phyloP scores from a whole-genome alignment of 2,113 vertebrate species.

The Scatophagus argus region DNA sequence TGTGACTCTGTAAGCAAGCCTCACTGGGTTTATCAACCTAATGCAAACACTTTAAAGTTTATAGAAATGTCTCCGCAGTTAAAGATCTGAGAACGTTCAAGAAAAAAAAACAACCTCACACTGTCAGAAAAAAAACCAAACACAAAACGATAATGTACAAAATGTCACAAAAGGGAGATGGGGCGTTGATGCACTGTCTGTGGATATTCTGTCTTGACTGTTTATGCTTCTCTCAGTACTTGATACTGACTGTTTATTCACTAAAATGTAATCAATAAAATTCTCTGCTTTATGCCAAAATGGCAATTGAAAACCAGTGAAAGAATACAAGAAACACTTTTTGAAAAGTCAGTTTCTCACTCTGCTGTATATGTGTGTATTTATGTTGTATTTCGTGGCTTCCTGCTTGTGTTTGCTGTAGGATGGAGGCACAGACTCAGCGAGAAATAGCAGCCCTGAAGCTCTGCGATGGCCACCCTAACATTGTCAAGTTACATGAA shows the following conservation, averaged over 20 bases:
- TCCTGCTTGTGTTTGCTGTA: conserved; percentile 72
- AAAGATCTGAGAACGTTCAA: neutral
- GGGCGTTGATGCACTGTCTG: neutral
- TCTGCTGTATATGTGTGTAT: neutral
- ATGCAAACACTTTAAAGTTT: neutral
- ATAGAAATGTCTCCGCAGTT: neutral
- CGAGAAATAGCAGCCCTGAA: conserved; percentile 96
- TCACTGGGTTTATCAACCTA: neutral
- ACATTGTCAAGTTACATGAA: conserved; percentile 96
- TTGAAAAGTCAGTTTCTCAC: neutral
- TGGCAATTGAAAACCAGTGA: neutral
- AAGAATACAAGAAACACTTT: neutral
- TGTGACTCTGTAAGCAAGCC: neutral
- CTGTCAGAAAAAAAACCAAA: no score
- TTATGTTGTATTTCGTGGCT: conserved; percentile 16
- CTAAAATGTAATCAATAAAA: neutral
- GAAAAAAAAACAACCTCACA: no score
- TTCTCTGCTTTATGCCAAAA: neutral
- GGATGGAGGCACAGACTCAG: conserved; percentile 97
- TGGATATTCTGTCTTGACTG: neutral
- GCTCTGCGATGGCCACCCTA: conserved; percentile 96
- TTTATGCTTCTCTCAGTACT: neutral
- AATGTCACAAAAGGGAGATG: neutral
- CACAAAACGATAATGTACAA: neutral
- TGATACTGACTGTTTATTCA: neutral